Evolutionary conservation across 2,888 invertebrate species (phyloP).

Genomic region (Pecten maximus): DNA sequence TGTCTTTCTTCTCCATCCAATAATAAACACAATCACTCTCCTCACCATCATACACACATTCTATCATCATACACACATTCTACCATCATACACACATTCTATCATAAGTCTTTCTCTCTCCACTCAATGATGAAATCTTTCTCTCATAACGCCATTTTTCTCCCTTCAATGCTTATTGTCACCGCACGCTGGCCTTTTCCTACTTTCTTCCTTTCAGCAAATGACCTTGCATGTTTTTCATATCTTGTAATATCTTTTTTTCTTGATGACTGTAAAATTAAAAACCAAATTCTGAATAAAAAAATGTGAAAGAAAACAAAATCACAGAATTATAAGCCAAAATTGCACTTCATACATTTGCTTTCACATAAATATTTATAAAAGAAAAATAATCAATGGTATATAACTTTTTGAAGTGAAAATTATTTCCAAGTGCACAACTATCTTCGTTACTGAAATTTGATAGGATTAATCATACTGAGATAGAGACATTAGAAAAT

Average conservation of each 20-base stretch:
- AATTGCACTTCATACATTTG: too few relatives aligned
- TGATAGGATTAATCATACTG: too few relatives aligned
- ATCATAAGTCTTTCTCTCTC: neutral
- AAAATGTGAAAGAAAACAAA: slow-evolving; percentile 42
- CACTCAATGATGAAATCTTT: neutral
- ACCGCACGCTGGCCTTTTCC: slow-evolving; percentile 91
- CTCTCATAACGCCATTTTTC: slow-evolving; percentile 93
- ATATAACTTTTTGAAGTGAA: too few relatives aligned
- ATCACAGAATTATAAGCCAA: too few relatives aligned
- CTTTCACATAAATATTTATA: neutral
- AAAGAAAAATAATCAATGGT: too few relatives aligned
- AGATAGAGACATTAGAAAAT: too few relatives aligned
- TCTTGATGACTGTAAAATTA: slow-evolving; percentile 13
- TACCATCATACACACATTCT: neutral
- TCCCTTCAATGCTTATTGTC: slow-evolving; percentile 96
- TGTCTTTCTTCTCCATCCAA: neutral
- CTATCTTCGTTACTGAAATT: too few relatives aligned
- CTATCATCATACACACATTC: neutral
- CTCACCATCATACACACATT: neutral
- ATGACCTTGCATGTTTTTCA: slow-evolving; percentile 95
- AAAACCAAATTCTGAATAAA: neutral
- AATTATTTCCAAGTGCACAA: too few relatives aligned
- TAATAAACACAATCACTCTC: neutral
- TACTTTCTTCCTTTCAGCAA: slow-evolving; percentile 87
- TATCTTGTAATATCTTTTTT: slow-evolving; percentile 94